Conservation (phyloP, 2,113 vertebrate species). For the Mormyrus iriodes region DNA sequence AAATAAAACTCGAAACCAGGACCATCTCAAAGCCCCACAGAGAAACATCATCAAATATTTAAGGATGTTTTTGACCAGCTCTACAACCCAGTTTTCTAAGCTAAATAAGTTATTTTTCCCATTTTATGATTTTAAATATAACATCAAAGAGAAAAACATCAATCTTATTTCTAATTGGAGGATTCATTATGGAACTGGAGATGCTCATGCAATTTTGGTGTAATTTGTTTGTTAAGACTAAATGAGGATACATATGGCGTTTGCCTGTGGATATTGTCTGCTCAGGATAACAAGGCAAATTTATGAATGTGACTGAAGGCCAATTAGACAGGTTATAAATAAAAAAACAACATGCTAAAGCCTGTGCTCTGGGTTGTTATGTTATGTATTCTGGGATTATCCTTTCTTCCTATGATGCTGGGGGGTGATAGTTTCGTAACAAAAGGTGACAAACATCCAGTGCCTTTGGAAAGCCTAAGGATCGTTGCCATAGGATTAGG, state of each 20-base stretch:
- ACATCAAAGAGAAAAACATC: constrained; percentile 5
- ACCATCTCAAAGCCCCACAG: neutral
- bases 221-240: constrained; percentile 7
- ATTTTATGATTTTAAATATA: constrained; percentile 3
- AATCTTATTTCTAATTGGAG: neutral
- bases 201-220: neutral
- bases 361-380: neutral
- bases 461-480: neutral
- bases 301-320: neutral
- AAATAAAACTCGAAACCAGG: neutral
- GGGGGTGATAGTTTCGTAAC: neutral
- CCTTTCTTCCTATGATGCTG: neutral
- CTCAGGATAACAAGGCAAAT: neutral
- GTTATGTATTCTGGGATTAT: neutral
- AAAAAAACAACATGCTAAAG: neutral
- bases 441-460: neutral
- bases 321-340: neutral
- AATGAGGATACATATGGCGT: neutral
- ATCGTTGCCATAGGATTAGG: neutral
- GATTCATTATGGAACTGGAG: neutral
- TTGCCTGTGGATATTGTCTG: neutral
- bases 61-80: neutral
- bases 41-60: constrained; percentile 19
- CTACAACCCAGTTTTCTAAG: neutral
- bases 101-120: neutral